Base-by-base conservation (phyloP, 2,113 vertebrate genomes). In the Formicarius rufipectus region DNA sequence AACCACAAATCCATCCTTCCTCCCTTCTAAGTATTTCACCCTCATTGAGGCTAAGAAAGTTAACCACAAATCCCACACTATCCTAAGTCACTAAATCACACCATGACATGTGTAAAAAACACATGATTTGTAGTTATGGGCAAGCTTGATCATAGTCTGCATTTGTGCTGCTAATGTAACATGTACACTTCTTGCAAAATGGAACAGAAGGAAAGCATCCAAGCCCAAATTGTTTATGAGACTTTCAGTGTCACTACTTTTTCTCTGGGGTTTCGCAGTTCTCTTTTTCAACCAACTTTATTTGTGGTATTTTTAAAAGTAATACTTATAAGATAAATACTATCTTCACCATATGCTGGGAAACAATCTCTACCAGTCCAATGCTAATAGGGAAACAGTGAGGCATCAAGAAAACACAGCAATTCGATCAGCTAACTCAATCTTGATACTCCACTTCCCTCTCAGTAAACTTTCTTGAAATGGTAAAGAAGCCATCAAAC, bases 1-100 rank as follows among this genome's bases (percentile, higher is more conserved):
- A 90, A 89, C 56, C 69, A 85, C 56, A 91, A 93, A 93, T 53
- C 23, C 71, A 83, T 69, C 45, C 25, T 73, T 79, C 37, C 52
- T 82, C 33, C 49, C 37, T 59, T 90, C 64, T 68, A 72, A 42
- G 39, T 71, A 90, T 53, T 89, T 91, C 58, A 91, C 21, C 7
- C 74, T 82, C 18, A 5, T 0, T 69, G 56, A 94, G n/a, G 42
- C 56, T 85, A 60, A 39, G 66, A 53, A 87, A 95, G 35, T 50
- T 76, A 80, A 77, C 84, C 90, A 83, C 72, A 88, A 87, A 85
- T 62, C 80, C 75, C 58, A 73, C 45, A n/a, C 12, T 33, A 71
- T 18, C 31, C 37, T 30, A 73, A 77, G 47, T 62, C 81, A 83
- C 53, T 80, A 75, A 78, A 79, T 82, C 49, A 87, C 27, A 33